A percentile compares a stretch with the other conserved stretches of the same genome.
Conservation (phyloP, 2,888 invertebrate species). For the Scaptomyza caliginosa region DNA sequence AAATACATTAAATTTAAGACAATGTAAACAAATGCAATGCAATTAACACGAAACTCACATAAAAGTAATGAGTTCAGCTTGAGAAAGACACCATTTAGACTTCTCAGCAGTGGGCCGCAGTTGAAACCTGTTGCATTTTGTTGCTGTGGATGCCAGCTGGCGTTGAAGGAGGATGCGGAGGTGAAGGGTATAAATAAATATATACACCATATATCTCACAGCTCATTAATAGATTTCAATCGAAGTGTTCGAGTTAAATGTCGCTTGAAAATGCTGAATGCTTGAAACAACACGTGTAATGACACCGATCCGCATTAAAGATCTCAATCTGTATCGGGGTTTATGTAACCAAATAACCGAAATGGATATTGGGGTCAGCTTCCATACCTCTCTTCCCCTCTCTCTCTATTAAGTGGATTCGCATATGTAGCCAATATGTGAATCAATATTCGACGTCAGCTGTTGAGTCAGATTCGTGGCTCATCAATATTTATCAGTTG, state of each 20-base stretch:
- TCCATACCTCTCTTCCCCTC: background rate
- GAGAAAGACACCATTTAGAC: constrained; percentile 10
- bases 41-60: constrained; percentile 78
- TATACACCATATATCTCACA: constrained; percentile 58
- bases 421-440: background rate
- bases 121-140: constrained; percentile 57
- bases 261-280: constrained; percentile 54
- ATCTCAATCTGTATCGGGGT: constrained; percentile 32
- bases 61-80: constrained; percentile 71
- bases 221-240: constrained; percentile 75
- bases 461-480: constrained; percentile 45
- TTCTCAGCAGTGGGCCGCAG: constrained; percentile 12
- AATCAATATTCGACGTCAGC: constrained; percentile 22
- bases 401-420: background rate
- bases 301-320: constrained; percentile 42
- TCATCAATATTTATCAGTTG: constrained; percentile 30
- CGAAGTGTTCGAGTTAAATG: constrained; percentile 54
- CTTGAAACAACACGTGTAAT: constrained; percentile 53
- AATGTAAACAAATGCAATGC: constrained; percentile 71
- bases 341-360: constrained; percentile 13
- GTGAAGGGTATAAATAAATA: constrained; percentile 22
- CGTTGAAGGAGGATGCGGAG: constrained; percentile 24
- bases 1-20: constrained; percentile 66
- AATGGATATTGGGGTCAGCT: constrained; percentile 42
- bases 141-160: background rate